These are phyloP conservation scores for Iselma pallidipennis DNA, from an alignment of 2,888 invertebrate genomes.

Conservation along the genomic window DNA sequence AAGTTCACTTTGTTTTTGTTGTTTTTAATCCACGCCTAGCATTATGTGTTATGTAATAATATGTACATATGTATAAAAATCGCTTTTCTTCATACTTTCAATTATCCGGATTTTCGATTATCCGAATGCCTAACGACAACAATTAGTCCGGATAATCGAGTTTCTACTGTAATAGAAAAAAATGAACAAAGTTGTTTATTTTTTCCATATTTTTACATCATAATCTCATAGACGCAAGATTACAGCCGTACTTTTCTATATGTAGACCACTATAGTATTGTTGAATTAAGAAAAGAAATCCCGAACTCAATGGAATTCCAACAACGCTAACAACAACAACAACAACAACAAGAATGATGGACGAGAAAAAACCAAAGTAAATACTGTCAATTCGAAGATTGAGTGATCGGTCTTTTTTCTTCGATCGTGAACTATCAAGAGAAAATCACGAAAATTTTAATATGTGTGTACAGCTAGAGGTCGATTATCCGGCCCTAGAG, in stretches of 20 bases:
- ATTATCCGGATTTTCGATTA: too few species aligned
- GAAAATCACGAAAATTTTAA: neutral
- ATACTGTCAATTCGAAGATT: conserved; percentile 1
- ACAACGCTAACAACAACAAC: neutral
- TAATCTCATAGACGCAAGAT: conserved; percentile 32
- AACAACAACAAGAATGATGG: neutral
- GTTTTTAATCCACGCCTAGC: too few species aligned
- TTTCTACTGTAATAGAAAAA: neutral
- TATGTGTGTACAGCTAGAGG: neutral
- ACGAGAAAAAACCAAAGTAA: neutral
- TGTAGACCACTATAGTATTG: neutral
- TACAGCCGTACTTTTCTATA: conserved; percentile 13
- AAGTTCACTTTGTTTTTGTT: too few species aligned
- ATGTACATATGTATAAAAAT: too few species aligned
- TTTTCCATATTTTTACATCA: conserved; percentile 27
- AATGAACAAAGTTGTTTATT: conserved; percentile 19
- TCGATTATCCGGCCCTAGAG: conserved; percentile 1
- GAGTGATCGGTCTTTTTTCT: neutral
- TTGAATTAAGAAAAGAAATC: neutral
- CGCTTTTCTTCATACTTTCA: too few species aligned
- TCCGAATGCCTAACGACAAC: too few species aligned
- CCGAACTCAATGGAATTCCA: neutral
- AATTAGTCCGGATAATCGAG: too few species aligned
- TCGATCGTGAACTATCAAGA: neutral
- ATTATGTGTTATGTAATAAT: too few species aligned